Base-by-base conservation (phyloP, 2,888 invertebrate genomes). In the Muscina levida region DNA sequence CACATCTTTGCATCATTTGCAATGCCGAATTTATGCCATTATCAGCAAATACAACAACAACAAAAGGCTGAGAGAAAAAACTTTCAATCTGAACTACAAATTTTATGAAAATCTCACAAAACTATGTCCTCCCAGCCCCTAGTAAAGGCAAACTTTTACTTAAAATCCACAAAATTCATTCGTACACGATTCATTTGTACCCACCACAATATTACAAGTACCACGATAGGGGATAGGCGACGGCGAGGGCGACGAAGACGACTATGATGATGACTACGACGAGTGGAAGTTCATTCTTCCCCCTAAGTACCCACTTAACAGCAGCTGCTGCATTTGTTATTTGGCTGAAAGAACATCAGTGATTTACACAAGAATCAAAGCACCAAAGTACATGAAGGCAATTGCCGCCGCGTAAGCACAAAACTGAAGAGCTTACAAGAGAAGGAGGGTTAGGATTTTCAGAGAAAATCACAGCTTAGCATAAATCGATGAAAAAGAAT, bases 131-230 rank as follows among this genome's bases (percentile, higher is more conserved):
- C 24, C 53, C 24, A 51, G 22, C 46, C 46, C 15, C 2, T 5
- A 4, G 15, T 15, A 4, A 17, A 46, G n/a, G 46, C 46, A 46
- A n/a, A 46, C 3, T n/a, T n/a, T n/a, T n/a, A n/a, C n/a, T n/a
- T n/a, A 11, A 19, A 62, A 62, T 62, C 62, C 42, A 59, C 17
- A 19, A 62, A 39, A 22, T 42, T 37, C 42, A 19, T 31, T 31
- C 31, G 8, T 31, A 22, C 39, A 42, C 62, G 39, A 59, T 39
- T 59, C 59, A 59, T 59, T 59, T 59, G 59, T 51, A 22, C 51
- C 51, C 11, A 19, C 51, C 51, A 11, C 53, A 24, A n/a, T n/a
- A n/a, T 53, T 24, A 53, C 11, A 22, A 22, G 24, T 22, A 22
- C 53, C n/a, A 10, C 17, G 44, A 19, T 22, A n/a, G n/a, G n/a